Base-by-base conservation (phyloP, 1,140 invertebrate species). In the Temnothorax longispinosus region DNA sequence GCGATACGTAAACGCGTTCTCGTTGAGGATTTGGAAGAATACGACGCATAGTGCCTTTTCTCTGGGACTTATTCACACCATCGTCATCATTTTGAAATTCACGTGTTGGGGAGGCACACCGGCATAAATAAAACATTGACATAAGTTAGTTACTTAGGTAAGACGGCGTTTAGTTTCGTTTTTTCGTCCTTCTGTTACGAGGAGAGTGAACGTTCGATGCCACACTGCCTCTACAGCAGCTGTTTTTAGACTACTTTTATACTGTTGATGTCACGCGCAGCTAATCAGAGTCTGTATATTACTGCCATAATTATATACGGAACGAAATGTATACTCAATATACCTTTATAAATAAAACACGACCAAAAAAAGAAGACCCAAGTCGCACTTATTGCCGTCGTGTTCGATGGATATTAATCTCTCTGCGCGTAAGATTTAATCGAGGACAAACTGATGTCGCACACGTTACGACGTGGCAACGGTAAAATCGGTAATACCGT, bases 261-360 rank as follows among this genome's bases (percentile, higher is more conserved):
- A 94, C 89, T 90, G 92, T 94, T 93, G 91, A 92, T 94, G 92
- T 94, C 88, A 90, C 86, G 86, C 85, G 91, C 89, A 93, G 90
- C 90, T 94, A 92, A 91, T 91, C 89, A 92, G 88, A 94, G 91
- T 93, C 92, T 91, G 93, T 92, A 87, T 92, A 87, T 90, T 93
- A 94, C 93, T 94, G 92, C 93, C 93, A 93, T 94, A 94, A 94
- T 93, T 89, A 92, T 91, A 56, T 69, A 47, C 41, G 65, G 92
- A 89, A 92, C 89, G 84, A 89, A 88, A 94, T 94, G 93, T 94
- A 94, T 94, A 93, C 93, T 91, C 92, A 90, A 89, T 91, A 92
- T 93, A 94, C 89, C 93, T 94, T 94, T 94, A 94, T 94, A 94
- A 94, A 94, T 94, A 94, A 93, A 90, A 94, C 87, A 90, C 82